phyloP scores from a whole-genome alignment of 2,888 invertebrate genomes.

The Andrena trimmerana region DNA sequence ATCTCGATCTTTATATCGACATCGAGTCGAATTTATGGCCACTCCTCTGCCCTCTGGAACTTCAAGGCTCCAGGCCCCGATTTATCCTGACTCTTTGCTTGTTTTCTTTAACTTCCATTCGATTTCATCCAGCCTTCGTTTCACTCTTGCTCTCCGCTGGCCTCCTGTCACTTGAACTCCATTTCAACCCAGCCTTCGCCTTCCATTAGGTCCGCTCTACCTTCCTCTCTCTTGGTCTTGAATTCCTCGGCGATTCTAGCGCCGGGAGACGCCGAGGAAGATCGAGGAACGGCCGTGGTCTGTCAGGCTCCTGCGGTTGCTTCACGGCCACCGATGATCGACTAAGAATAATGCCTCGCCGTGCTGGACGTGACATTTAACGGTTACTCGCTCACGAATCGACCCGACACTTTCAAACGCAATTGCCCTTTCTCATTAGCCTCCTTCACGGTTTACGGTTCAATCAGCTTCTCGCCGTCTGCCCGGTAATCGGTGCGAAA shows the following conservation, averaged over 20 bases:
- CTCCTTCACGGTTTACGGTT: conserved; percentile 67
- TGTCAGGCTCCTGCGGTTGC: background rate
- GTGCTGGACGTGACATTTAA: conserved; percentile 66
- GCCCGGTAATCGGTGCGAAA: conserved; percentile 47
- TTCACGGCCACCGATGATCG: conserved; percentile 27
- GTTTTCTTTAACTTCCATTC: background rate
- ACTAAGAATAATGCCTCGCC: conserved; percentile 64
- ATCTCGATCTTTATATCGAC: background rate
- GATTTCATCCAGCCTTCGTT: conserved; percentile 5
- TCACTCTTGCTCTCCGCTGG: background rate
- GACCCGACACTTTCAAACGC: conserved; percentile 52
- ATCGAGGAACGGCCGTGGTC: background rate
- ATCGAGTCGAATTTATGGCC: background rate
- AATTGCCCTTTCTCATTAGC: conserved; percentile 71
- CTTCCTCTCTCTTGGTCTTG: background rate
- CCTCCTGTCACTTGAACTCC: background rate
- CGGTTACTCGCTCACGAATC: conserved; percentile 61
- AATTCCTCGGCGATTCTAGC: background rate
- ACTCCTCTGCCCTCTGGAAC: background rate
- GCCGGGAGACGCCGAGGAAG: background rate
- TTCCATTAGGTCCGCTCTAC: background rate
- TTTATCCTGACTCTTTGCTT: background rate
- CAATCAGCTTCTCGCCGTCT: conserved; percentile 43
- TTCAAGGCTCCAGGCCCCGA: background rate
- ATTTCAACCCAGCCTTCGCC: background rate